Percentiles rank a stretch among this genome's conserved stretches.
Evolutionary conservation across 2,797 vertebrate species (phyloP).

Genomic region (Rhodeus uyekii): DNA sequence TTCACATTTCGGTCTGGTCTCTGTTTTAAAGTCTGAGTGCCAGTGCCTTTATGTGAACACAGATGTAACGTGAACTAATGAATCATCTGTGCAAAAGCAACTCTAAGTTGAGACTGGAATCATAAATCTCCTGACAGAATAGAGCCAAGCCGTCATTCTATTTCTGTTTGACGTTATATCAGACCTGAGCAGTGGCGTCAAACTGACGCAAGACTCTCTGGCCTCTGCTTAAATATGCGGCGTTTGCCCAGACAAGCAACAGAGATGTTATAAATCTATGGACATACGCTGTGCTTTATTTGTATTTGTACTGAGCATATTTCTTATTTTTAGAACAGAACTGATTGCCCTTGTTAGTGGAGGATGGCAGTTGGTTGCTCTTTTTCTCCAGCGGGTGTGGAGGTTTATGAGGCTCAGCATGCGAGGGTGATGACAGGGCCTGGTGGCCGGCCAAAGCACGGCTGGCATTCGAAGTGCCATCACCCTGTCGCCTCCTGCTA

Average conservation of each 20-base stretch:
- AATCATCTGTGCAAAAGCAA: conserved; percentile 50
- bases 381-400: conserved; percentile 40
- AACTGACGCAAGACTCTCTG: conserved; percentile 36
- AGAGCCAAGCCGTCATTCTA: conserved; percentile 39
- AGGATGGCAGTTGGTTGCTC: conserved; percentile 41
- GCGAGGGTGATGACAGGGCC: conserved; percentile 76
- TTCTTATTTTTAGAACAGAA: conserved; percentile 2
- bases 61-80: conserved; percentile 55
- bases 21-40: conserved; percentile 36
- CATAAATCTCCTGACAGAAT: conserved; percentile 53
- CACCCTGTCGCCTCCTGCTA: conserved; percentile 74
- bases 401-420: conserved; percentile 69
- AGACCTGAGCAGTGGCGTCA: conserved; percentile 6
- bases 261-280: conserved; percentile 30
- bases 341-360: conserved; percentile 49
- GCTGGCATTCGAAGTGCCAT: conserved; percentile 71
- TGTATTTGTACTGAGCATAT: not conserved
- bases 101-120: conserved; percentile 43
- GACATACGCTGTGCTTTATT: not conserved
- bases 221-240: conserved; percentile 19
- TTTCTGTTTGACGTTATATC: conserved; percentile 47
- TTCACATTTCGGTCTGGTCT: conserved; percentile 30
- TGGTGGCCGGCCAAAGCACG: conserved; percentile 75
- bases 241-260: conserved; percentile 9
- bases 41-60: conserved; percentile 37